phyloP scores from a whole-genome alignment of 1,140 invertebrate genomes.

The Melanaphis sacchari region DNA sequence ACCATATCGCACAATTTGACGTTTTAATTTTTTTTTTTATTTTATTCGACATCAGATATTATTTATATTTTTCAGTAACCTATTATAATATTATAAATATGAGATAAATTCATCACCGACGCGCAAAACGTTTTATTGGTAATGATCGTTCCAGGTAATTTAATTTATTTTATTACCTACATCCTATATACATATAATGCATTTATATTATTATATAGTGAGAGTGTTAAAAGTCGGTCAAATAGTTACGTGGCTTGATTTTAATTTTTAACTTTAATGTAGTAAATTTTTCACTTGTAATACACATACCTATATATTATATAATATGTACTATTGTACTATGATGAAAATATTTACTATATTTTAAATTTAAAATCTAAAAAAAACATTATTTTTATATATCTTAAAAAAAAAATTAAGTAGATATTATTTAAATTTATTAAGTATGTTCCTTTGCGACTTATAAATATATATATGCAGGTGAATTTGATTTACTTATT shows the following conservation, averaged over 20 bases:
- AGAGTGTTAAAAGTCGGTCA: neutral
- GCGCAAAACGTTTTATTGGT: conserved; percentile 1
- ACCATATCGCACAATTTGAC: conserved; percentile 41
- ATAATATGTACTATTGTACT: neutral
- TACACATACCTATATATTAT: neutral
- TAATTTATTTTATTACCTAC: neutral
- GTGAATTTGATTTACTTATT: neutral
- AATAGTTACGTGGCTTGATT: neutral
- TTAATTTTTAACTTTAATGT: neutral
- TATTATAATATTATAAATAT: neutral
- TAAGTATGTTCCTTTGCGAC: neutral
- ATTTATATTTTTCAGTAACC: conserved; percentile 4
- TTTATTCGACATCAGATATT: conserved; percentile 6
- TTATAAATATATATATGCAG: neutral
- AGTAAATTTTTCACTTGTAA: neutral
- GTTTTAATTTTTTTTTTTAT: conserved; percentile 31
- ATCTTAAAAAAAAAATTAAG: neutral
- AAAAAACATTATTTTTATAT: neutral
- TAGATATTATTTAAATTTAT: too few species aligned
- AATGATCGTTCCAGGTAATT: conserved; percentile 23
- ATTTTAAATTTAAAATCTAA: neutral
- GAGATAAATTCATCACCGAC: conserved; percentile 21
- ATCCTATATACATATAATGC: neutral
- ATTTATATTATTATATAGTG: neutral
- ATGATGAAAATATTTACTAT: neutral